Base-by-base conservation (phyloP, 2,113 vertebrate species). In the Spilogale gracilis region DNA sequence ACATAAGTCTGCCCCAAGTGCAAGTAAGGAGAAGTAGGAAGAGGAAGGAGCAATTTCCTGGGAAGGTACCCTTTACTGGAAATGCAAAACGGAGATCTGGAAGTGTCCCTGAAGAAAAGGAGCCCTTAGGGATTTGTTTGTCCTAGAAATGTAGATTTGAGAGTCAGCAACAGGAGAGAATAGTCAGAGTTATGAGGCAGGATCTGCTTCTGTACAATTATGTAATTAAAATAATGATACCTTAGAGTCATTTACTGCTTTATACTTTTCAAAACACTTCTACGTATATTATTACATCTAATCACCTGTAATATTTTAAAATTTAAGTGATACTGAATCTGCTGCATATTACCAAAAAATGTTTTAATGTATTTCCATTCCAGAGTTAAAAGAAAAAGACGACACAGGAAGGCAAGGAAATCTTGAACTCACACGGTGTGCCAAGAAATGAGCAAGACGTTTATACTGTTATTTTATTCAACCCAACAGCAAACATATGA, bases 201-300 rank as follows among this genome's bases (percentile, higher is more conserved):
- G 32, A 86, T 89, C 92, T 93, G 56, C 54, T 97, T 4, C 0
- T 58, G 54, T 84, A 48, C 95, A 98, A 98, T 98, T 96, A 97
- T 50, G 69, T 91, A 93, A 97, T 98, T 98, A 96, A 98, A 97
- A 89, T 98, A 98, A 97, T 98, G 92, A 96, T 96, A 95, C 73
- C 89, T 97, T 91, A 48, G 91, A 97, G 86, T 97, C 83, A 48
- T 63, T 93, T 93, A 80, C 73, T 58, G 91, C 91, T 93, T 89
- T 84, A 93, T 92, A 80, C 96, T 84, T 96, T 97, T 94, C 79
- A 91, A 97, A 95, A 97, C 58, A 96, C 69, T 94, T 95, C 73
- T 58, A 83, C 45, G 93, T 96, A 71, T 54, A 58, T 92, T 89
- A 95, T 97, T 93, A 96, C 10, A 82, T 91, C 94, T 96, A 96